Conservation (phyloP, 1,140 invertebrate species). For the Heterodera schachtii region DNA sequence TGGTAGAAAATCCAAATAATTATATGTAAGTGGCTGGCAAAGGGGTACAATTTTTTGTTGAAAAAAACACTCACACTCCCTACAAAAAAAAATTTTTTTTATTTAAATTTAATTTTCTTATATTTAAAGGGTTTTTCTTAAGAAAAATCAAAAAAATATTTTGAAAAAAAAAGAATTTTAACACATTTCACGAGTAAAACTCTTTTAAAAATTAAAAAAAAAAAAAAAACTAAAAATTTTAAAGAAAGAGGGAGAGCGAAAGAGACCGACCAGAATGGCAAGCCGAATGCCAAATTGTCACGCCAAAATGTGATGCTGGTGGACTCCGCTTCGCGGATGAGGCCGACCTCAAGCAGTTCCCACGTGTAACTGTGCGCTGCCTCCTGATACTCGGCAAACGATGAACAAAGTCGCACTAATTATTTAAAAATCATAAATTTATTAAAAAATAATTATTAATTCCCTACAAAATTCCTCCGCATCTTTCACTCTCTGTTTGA, state of each 20-base stretch:
- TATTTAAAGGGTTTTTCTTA: too few relatives aligned
- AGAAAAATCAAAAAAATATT: too few relatives aligned
- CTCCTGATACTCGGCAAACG: constrained; percentile 39
- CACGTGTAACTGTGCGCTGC: constrained; percentile 9
- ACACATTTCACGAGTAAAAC: too few relatives aligned
- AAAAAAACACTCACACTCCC: too few relatives aligned
- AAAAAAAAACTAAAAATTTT: constrained; percentile 10
- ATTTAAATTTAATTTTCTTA: too few relatives aligned
- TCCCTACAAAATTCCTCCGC: constrained; percentile 31
- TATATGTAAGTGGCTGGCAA: too few relatives aligned
- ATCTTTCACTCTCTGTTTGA: constrained; percentile 4
- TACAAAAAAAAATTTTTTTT: too few relatives aligned
- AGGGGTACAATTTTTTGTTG: too few relatives aligned
- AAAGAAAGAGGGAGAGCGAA: too few relatives aligned
- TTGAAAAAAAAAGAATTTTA: too few relatives aligned
- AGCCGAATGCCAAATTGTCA: constrained; percentile 25
- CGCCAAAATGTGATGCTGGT: constrained; percentile 31
- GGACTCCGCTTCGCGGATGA: constrained; percentile 31
- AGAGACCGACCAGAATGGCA: constrained; percentile 23
- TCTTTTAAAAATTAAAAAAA: not conserved
- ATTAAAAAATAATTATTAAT: constrained; percentile 9
- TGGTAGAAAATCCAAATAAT: too few relatives aligned
- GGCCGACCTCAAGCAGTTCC: constrained; percentile 32
- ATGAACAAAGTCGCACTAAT: constrained; percentile 27
- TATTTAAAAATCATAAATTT: too few relatives aligned